These are phyloP conservation scores for Leptestheria dahalacensis DNA, from an alignment of 1,140 invertebrate genomes.

Conservation along the genomic window DNA sequence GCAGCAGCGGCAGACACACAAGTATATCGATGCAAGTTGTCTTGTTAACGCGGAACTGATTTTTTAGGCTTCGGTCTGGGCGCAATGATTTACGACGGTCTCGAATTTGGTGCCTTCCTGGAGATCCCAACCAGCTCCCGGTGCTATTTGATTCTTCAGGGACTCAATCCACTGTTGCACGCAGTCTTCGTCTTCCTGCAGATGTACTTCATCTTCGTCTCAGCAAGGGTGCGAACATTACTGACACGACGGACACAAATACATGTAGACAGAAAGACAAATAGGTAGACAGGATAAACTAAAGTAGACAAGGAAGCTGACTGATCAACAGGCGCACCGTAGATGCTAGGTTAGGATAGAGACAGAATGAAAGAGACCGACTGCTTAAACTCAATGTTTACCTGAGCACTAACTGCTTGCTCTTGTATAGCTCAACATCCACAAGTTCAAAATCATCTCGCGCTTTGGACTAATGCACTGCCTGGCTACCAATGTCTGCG, in stretches of 20 bases:
- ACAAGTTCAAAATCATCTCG: constrained; percentile 91
- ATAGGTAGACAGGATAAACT: no score
- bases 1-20: no score
- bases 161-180: constrained; percentile 81
- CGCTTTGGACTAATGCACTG: constrained; percentile 98
- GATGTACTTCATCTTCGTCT: constrained; percentile 98
- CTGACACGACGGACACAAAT: no score
- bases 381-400: no score
- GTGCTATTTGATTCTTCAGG: constrained; percentile 73
- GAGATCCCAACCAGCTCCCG: constrained; percentile 75
- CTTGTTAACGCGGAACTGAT: neutral
- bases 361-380: no score
- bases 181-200: constrained; percentile 96
- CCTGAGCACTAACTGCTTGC: no score
- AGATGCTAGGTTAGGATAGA: no score
- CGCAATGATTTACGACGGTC: constrained; percentile 92
- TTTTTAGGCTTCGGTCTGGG: constrained; percentile 81
- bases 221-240: constrained; percentile 61
- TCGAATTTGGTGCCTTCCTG: constrained; percentile 87
- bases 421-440: constrained; percentile 71
- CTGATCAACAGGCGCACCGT: no score
- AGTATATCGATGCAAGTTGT: neutral
- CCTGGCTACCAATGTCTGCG: constrained; percentile 91
- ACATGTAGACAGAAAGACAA: no score
- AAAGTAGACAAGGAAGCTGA: no score